Conservation (phyloP, 2,888 invertebrate genomes). For the Drosophila mimica region DNA sequence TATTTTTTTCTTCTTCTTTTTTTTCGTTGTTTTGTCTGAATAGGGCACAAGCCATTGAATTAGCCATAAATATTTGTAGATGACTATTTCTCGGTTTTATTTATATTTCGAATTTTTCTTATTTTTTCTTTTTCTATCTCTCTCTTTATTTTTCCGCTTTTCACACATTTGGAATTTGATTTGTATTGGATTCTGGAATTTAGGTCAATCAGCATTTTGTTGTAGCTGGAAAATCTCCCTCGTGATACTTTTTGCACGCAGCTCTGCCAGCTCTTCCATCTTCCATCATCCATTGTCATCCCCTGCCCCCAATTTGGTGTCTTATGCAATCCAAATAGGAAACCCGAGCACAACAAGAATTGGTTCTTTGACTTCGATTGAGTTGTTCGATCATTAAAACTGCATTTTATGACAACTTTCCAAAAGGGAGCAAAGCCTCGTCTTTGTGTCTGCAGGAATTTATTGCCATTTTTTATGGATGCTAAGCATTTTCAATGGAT, state of each 20-base stretch:
- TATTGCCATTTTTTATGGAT: conserved; percentile 62
- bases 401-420: conserved; percentile 61
- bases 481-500: conserved; percentile 14
- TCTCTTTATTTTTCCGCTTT: conserved; percentile 41
- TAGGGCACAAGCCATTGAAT: conserved; percentile 44
- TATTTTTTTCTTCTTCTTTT: conserved; percentile 8
- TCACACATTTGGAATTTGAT: conserved; percentile 64
- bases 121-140: background rate
- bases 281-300: background rate
- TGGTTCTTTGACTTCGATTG: conserved; percentile 4
- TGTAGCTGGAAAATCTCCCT: background rate
- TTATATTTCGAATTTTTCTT: conserved; percentile 36
- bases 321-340: conserved; percentile 24
- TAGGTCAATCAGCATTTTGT: conserved; percentile 58
- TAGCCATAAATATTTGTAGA: conserved; percentile 64
- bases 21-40: conserved; percentile 12
- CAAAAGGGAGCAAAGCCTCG: conserved; percentile 13
- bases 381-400: conserved; percentile 30
- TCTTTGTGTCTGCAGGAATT: conserved; percentile 53
- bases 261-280: background rate
- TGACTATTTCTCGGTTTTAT: conserved; percentile 59
- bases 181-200: conserved; percentile 54
- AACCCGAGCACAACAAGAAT: background rate
- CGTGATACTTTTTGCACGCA: conserved; percentile 37
- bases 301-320: background rate